Evolutionary conservation across 2,888 invertebrate species (phyloP).

Genomic region (Lithosia quadra): DNA sequence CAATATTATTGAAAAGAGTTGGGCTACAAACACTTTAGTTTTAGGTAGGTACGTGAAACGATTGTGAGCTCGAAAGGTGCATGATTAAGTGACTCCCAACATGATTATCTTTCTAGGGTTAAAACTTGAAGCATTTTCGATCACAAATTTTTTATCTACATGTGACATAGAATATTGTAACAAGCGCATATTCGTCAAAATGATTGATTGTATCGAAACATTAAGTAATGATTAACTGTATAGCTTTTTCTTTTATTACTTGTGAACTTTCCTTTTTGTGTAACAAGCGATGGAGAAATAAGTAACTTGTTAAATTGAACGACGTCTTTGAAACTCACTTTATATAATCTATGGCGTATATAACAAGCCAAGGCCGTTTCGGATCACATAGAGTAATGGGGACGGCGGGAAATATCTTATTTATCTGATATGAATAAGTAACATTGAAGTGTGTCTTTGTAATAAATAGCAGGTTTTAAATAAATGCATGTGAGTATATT

Average conservation of each 20-base stretch:
- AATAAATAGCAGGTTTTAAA: too few species aligned
- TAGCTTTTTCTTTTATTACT: slow-evolving; percentile 21
- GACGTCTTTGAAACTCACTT: not conserved
- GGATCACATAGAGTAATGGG: slow-evolving; percentile 4
- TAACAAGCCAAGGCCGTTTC: not conserved
- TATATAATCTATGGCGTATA: not conserved
- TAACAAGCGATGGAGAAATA: slow-evolving; percentile 7
- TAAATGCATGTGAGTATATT: too few species aligned
- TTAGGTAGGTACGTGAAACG: too few species aligned
- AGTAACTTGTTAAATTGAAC: slow-evolving; percentile 5
- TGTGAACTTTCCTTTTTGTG: slow-evolving; percentile 8
- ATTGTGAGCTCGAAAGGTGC: too few species aligned
- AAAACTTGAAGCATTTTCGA: not conserved
- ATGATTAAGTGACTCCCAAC: too few species aligned
- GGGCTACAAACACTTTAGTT: too few species aligned
- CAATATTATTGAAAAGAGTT: too few species aligned
- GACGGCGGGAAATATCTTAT: not conserved
- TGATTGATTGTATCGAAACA: slow-evolving; percentile 42
- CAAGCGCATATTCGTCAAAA: slow-evolving; percentile 33
- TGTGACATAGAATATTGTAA: not conserved
- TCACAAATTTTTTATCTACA: not conserved
- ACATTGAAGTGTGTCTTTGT: too few species aligned
- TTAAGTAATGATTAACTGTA: slow-evolving; percentile 33
- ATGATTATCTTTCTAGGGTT: too few species aligned
- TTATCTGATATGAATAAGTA: not conserved